Evolutionary conservation across 1,140 invertebrate species (phyloP).

Genomic region (Nephotettix cincticeps): DNA sequence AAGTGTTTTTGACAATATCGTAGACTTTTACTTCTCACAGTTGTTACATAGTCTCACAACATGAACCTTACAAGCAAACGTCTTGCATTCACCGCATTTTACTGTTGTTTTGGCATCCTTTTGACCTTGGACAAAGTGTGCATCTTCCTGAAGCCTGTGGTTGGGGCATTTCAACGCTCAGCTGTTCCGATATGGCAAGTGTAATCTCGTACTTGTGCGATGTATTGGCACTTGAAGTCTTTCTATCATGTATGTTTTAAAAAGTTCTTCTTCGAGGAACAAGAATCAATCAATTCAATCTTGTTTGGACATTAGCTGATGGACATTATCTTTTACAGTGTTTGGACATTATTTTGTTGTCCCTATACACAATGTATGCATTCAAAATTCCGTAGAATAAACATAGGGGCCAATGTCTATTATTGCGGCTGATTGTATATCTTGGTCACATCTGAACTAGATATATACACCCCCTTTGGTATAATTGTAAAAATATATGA

Average conservation of each 20-base stretch:
- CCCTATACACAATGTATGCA: not conserved
- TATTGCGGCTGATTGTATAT: not conserved
- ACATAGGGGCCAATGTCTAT: not conserved
- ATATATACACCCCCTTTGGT: no score
- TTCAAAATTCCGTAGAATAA: not conserved
- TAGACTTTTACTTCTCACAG: slow-evolving; percentile 9
- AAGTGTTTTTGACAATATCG: no score
- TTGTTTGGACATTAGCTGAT: not conserved
- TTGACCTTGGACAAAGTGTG: not conserved
- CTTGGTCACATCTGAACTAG: not conserved
- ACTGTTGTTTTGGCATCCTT: slow-evolving; percentile 1
- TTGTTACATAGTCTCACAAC: not conserved
- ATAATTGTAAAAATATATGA: no score
- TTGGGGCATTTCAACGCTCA: no score
- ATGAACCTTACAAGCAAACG: slow-evolving; percentile 1
- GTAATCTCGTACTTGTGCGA: no score
- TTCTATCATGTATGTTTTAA: not conserved
- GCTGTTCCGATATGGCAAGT: not conserved
- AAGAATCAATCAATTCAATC: no score
- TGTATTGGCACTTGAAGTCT: not conserved
- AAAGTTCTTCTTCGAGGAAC: not conserved
- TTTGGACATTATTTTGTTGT: not conserved
- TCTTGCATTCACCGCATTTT: not conserved
- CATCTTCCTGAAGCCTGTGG: not conserved
- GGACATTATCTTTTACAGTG: not conserved